These are phyloP conservation scores for Pectinophora gossypiella DNA, from an alignment of 1,140 invertebrate species.

Conservation along the genomic window DNA sequence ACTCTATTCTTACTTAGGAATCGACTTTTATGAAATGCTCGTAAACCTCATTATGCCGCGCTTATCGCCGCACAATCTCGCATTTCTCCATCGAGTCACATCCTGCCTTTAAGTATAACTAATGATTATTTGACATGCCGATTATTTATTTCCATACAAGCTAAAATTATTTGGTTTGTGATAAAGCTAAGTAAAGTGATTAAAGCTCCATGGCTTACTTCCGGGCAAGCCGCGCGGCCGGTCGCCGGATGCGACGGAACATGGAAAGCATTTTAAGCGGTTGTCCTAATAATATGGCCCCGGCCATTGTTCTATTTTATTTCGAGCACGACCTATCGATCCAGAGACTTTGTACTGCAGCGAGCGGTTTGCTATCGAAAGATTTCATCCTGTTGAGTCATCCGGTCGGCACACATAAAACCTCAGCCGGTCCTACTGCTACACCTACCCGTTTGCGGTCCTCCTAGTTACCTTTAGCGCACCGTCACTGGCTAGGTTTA, in stretches of 20 bases:
- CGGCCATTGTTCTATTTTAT: constrained; percentile 61
- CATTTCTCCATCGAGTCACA: constrained; percentile 30
- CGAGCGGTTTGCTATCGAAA: background rate
- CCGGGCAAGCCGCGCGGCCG: constrained; percentile 36
- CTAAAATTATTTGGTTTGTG: constrained; percentile 34
- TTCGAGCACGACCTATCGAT: constrained; percentile 52
- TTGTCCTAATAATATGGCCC: constrained; percentile 39
- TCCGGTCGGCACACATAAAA: background rate
- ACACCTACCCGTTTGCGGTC: too few relatives aligned
- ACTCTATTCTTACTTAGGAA: background rate
- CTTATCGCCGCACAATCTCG: constrained; percentile 28
- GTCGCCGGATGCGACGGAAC: constrained; percentile 51
- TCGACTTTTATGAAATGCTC: background rate
- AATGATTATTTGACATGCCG: constrained; percentile 47
- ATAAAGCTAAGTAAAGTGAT: constrained; percentile 37
- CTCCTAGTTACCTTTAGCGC: too few relatives aligned
- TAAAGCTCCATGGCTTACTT: constrained; percentile 50
- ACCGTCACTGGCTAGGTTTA: too few relatives aligned
- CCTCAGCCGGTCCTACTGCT: too few relatives aligned
- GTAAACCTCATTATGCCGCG: background rate
- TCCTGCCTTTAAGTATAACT: constrained; percentile 55
- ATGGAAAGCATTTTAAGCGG: constrained; percentile 72
- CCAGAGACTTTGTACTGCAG: constrained; percentile 15
- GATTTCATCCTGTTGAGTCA: constrained; percentile 3
- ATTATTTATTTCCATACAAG: constrained; percentile 49